A percentile compares a stretch with the other conserved stretches of the same genome.
Conservation (phyloP, 2,113 vertebrate species). For the Cephalopterus ornatus region DNA sequence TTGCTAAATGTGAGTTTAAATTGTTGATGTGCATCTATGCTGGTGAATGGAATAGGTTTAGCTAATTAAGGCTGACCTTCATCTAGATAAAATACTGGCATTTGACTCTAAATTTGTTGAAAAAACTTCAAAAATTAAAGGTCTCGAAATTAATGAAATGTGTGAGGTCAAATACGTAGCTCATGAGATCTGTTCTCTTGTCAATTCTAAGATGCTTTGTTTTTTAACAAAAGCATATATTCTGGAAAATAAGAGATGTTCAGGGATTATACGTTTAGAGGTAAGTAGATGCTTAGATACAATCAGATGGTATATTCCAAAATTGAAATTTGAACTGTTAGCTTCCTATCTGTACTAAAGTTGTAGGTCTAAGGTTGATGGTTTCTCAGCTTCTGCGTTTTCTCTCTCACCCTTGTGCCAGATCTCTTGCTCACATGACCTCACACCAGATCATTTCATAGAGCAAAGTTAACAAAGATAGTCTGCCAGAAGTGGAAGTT, state of each 20-base stretch:
- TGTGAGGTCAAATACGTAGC: not conserved
- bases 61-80: not conserved
- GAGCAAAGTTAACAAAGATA: not conserved
- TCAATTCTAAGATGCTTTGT: not conserved
- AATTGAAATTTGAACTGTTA: not conserved
- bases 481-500: not conserved
- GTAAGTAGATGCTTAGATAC: not conserved
- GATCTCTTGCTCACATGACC: not conserved
- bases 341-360: not conserved
- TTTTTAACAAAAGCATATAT: not conserved
- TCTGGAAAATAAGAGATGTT: not conserved
- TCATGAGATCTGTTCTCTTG: not conserved
- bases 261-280: not conserved
- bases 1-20: not conserved
- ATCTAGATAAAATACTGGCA: not conserved
- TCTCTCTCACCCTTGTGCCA: not conserved
- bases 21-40: not conserved
- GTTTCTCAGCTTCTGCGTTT: not conserved
- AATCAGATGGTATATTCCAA: not conserved
- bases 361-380: not conserved
- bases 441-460: not conserved
- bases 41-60: not conserved
- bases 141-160: not conserved
- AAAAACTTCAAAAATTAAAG: not conserved
- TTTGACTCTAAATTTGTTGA: not conserved